A percentile compares a stretch with the other conserved stretches of the same genome.
Conservation (phyloP, 2,888 invertebrate species). For the Toxonevra muliebris region DNA sequence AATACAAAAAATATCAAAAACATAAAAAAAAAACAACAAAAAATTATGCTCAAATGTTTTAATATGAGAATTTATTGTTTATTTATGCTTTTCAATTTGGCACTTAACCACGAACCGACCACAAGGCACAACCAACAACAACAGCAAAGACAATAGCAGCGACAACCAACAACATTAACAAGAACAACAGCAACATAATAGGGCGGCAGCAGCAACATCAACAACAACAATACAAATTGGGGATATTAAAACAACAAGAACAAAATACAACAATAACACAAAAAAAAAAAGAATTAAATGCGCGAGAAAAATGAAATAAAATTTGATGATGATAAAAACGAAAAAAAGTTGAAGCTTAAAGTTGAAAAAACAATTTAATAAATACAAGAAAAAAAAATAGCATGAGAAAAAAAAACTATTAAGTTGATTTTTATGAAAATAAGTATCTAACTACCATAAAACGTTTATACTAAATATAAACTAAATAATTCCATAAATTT, state of each 20-base stretch:
- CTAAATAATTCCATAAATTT: too few relatives aligned
- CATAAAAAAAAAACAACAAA: neutral
- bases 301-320: neutral
- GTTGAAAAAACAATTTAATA: neutral
- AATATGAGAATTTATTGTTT: constrained; percentile 12
- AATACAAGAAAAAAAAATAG: neutral
- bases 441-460: too few relatives aligned
- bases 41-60: constrained; percentile 1
- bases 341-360: neutral
- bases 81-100: constrained; percentile 16
- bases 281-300: neutral
- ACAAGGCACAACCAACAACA: neutral
- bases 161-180: neutral
- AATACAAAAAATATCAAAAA: neutral
- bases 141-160: neutral
- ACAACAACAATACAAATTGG: neutral
- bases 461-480: too few relatives aligned
- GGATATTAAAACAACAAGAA: constrained; percentile 2
- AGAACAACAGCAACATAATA: neutral
- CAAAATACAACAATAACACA: neutral
- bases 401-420: too few relatives aligned
- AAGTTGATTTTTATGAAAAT: too few relatives aligned
- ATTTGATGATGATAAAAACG: neutral
- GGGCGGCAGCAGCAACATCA: neutral
- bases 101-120: constrained; percentile 18